Percentiles rank a stretch among this genome's conserved stretches.
Evolutionary conservation across 2,797 vertebrate genomes (phyloP).

Genomic region (Hemibagrus guttatus): DNA sequence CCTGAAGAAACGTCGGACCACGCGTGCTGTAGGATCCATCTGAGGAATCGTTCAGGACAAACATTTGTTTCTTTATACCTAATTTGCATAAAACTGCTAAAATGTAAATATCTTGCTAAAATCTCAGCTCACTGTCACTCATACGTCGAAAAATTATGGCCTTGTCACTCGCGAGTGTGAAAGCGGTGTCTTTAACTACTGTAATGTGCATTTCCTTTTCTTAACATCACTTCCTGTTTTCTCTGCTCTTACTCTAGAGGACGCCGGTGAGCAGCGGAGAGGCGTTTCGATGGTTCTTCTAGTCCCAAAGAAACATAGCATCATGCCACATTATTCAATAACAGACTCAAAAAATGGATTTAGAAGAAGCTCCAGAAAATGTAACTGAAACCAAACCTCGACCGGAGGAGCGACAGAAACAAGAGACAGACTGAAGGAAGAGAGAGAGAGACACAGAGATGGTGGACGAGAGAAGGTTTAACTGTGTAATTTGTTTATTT

Average conservation of each 20-base stretch:
- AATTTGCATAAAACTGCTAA: background rate
- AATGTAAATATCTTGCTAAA: background rate
- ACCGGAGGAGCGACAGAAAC: slow-evolving; percentile 67
- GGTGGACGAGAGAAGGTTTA: slow-evolving; percentile 75
- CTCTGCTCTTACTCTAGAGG: slow-evolving; percentile 82
- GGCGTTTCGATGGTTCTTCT: slow-evolving; percentile 99
- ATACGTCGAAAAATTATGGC: background rate
- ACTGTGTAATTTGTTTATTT: slow-evolving; percentile 81
- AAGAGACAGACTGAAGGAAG: slow-evolving; percentile 71
- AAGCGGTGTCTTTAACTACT: background rate
- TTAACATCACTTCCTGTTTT: slow-evolving; percentile 68
- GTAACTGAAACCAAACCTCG: slow-evolving; percentile 62
- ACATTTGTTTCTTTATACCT: background rate
- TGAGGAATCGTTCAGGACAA: background rate
- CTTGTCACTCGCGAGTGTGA: too few species aligned
- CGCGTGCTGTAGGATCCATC: too few species aligned
- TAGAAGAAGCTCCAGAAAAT: background rate
- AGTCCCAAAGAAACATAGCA: slow-evolving; percentile 76
- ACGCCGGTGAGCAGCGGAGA: slow-evolving; percentile 94
- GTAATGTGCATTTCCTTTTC: background rate
- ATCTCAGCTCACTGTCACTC: background rate
- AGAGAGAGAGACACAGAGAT: slow-evolving; percentile 62
- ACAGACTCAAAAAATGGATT: background rate
- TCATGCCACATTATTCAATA: slow-evolving; percentile 72
- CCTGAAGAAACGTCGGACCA: background rate